phyloP scores from a whole-genome alignment of 2,888 invertebrate species.

The Habrosyne pyritoides region DNA sequence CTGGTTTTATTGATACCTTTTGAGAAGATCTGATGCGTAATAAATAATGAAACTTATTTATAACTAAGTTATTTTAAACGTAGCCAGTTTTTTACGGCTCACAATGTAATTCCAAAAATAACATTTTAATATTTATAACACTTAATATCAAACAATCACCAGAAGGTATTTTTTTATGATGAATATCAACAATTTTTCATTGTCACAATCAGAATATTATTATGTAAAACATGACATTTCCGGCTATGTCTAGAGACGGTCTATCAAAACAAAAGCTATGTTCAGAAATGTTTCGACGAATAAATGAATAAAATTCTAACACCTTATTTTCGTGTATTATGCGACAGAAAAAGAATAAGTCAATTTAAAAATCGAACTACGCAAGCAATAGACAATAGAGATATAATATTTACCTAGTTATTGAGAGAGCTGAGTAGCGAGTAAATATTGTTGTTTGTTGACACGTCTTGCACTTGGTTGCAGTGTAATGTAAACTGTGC shows the following conservation, averaged over 20 bases:
- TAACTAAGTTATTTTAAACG: no score
- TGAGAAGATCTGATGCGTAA: no score
- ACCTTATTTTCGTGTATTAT: not conserved
- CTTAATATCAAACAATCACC: no score
- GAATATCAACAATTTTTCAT: not conserved
- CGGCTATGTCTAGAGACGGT: not conserved
- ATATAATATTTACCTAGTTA: not conserved
- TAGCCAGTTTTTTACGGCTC: no score
- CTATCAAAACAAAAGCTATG: not conserved
- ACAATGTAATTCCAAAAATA: no score
- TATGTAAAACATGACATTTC: not conserved
- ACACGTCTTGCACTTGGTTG: slow-evolving; percentile 17
- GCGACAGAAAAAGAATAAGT: not conserved
- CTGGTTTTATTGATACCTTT: not conserved
- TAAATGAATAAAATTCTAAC: not conserved
- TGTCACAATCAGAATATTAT: not conserved
- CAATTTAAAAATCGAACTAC: not conserved
- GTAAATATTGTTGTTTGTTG: slow-evolving; percentile 15
- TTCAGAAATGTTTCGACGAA: not conserved
- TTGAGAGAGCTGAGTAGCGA: not conserved
- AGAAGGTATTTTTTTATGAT: no score
- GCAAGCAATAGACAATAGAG: not conserved
- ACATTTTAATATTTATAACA: no score
- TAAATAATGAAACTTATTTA: not conserved
- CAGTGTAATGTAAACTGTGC: slow-evolving; percentile 32